These are phyloP conservation scores for Cochlearius cochlearius DNA, from an alignment of 2,113 vertebrate species.

Conservation along the genomic window DNA sequence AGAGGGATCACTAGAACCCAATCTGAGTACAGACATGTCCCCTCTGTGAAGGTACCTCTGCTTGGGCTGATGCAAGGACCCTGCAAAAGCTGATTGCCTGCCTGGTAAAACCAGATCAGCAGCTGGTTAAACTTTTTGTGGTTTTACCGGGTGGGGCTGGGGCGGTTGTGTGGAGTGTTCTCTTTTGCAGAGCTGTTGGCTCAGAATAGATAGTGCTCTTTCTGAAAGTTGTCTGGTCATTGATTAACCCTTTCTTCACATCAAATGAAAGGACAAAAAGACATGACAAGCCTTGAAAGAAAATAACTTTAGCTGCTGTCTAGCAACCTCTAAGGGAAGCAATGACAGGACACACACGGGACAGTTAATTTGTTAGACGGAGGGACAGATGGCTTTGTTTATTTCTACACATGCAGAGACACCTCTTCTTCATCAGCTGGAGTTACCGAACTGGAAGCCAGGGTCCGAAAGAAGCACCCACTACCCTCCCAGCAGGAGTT, in stretches of 20 bases:
- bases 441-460: background rate
- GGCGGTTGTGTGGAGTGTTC: background rate
- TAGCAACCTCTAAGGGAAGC: background rate
- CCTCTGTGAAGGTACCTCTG: background rate
- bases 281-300: background rate
- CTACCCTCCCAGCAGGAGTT: background rate
- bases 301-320: background rate
- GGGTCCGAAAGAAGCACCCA: background rate
- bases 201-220: background rate
- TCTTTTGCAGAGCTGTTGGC: background rate
- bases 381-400: background rate
- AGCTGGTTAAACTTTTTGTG: background rate
- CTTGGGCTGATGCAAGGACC: background rate
- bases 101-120: background rate
- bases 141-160: background rate
- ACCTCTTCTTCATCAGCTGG: background rate
- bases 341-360: background rate
- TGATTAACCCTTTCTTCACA: background rate
- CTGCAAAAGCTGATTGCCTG: background rate
- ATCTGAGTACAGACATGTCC: fast-evolving
- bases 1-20: background rate
- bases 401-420: background rate
- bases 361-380: background rate
- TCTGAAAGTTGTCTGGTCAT: background rate
- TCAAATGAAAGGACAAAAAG: background rate